Conservation (phyloP, 2,113 vertebrate species). For the Protobothrops flavoviridis region DNA sequence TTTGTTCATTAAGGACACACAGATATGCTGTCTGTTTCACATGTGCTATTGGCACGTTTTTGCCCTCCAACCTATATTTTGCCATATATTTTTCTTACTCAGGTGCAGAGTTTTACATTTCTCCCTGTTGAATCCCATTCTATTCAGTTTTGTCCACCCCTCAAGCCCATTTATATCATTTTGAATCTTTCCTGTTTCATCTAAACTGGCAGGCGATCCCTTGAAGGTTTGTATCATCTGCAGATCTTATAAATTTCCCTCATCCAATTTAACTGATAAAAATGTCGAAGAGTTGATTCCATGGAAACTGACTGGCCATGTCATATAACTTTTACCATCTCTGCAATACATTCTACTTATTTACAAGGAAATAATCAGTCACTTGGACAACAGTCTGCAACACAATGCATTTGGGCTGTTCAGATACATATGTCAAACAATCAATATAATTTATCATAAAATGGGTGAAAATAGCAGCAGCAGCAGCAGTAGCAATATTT, state of each 20-base stretch:
- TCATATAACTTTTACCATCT: neutral
- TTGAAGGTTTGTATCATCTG: neutral
- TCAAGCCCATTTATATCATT: neutral
- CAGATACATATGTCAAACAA: neutral
- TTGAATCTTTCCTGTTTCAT: neutral
- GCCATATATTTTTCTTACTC: neutral
- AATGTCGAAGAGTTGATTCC: neutral
- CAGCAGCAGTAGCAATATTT: neutral
- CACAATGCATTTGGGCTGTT: neutral
- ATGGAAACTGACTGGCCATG: neutral
- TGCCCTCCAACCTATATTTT: neutral
- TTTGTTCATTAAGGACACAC: neutral
- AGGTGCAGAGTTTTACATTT: neutral
- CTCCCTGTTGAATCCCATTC: neutral
- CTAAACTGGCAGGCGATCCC: neutral
- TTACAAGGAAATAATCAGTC: neutral
- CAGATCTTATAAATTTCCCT: neutral
- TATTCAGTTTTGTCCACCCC: neutral
- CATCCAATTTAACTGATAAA: neutral
- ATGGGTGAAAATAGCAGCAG: neutral
- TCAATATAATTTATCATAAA: neutral
- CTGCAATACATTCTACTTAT: neutral
- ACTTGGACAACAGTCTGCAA: neutral
- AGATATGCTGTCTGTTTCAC: neutral
- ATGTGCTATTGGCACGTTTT: neutral